Evolutionary conservation across 2,888 invertebrate genomes (phyloP), one percentile per base, ranked within the genome.

Genomic region (Eupelmus urozonus): DNA sequence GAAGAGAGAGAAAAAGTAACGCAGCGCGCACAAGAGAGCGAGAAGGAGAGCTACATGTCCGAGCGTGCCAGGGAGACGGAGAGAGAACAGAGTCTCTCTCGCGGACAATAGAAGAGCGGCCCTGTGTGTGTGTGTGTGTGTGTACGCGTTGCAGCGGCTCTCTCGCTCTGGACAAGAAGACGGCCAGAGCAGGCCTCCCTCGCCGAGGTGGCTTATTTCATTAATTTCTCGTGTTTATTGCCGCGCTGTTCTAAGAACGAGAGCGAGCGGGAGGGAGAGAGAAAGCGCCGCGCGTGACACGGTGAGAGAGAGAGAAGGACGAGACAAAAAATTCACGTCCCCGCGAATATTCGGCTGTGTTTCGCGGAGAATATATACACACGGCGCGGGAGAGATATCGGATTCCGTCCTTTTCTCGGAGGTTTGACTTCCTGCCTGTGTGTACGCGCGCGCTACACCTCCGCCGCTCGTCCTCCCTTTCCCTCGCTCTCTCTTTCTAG

Each of bases 131-230:
- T 5, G n/a, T 25, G 51, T 27, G 27, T 66, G 66, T 16, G 34
- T 53, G 51, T 16, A 60, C 9, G 34, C 34, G 9, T 45, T 13
- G 1, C 11, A 13, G 34, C 4, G 7, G 40, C 29, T 34, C 9
- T 9, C 3, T 5, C 34, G 9, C 9, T 34, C 5, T 34, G 13
- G 57, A 49, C n/a, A n/a, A n/a, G n/a, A n/a, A n/a, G n/a, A n/a
- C n/a, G n/a, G n/a, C n/a, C n/a, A n/a, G n/a, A n/a, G n/a, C n/a
- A n/a, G n/a, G n/a, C n/a, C n/a, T n/a, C n/a, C n/a, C n/a, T n/a
- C n/a, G n/a, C n/a, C n/a, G 49, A 49, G 73, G 57, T 66, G 57
- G 45, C 29, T 65, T 57, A 57, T 57, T 66, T 49, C n/a, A n/a
- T 66, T 66, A 34, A 9, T 34, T 63, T 62, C 20, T 34, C 9